Base-by-base conservation (phyloP, 2,888 invertebrate genomes). In the Chrysodeixis includens region DNA sequence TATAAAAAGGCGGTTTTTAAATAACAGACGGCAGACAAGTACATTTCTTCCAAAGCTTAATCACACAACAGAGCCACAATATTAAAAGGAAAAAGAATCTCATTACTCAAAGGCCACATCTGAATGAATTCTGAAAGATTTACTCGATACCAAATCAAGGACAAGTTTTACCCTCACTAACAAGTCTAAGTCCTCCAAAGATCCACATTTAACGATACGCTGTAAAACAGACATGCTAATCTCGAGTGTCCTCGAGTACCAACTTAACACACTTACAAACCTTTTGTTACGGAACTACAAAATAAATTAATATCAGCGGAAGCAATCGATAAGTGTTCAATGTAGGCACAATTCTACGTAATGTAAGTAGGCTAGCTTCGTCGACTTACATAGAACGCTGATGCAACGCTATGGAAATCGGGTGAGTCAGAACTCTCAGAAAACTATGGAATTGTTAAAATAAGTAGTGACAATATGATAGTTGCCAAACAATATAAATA, bases 381-480 rank as follows among this genome's bases (percentile, higher is more conserved):
- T n/a, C n/a, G n/a, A n/a, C n/a, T n/a, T 49, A 62, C 51, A 74
- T 56, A 56, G 16, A 54, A 59, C 52, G 26, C 46, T 70, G 71
- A 65, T 75, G 61, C 56, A 70, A 75, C 16, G 20, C 18, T 56
- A 52, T 62, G 44, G 57, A 74, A 61, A 69, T 69, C n/a, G 20
- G 40, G 8, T 74, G 69, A 71, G 44, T 69, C 71, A 69, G 44
- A 51, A 49, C 51, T 46, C 32, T 52, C 51, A 44, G 56, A 20
- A 54, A 57, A 74, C 56, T 68, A 62, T 30, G 61, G 62, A 20
- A 66, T 71, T 65, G 71, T 71, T 55, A 66, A 32, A 65, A 49
- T 26, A 18, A 56, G 66, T 66, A 76, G 66, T 53, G 53, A 30
- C 61, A 62, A 66, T 66, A 71, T 51, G 26, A 51, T 44, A 20